A percentile compares a stretch with the other conserved stretches of the same genome.
These are phyloP conservation scores for Philopotamus ludificatus DNA, from an alignment of 1,140 invertebrate genomes.

Conservation along the genomic window DNA sequence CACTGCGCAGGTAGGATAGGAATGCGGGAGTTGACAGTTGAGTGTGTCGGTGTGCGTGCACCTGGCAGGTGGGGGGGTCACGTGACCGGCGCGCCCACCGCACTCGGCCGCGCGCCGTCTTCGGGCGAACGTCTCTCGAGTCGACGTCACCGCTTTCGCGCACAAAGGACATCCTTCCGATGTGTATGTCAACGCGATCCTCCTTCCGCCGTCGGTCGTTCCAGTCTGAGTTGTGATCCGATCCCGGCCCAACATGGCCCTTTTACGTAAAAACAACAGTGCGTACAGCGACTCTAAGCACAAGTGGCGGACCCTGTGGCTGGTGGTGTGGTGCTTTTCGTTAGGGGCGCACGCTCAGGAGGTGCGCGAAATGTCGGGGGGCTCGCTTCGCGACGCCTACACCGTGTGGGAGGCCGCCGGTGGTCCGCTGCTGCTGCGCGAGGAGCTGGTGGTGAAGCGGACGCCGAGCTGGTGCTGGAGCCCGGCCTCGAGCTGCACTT, in stretches of 20 bases:
- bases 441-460: conserved; percentile 77
- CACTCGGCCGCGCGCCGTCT: neutral
- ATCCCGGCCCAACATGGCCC: neutral
- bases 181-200: neutral
- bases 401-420: conserved; percentile 58
- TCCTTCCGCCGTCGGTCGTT: neutral
- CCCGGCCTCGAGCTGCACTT: conserved; percentile 84
- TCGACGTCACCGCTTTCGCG: neutral
- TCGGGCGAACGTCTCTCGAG: neutral
- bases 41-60: conserved; percentile 19
- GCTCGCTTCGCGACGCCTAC: conserved; percentile 58
- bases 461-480: conserved; percentile 76
- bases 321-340: conserved; percentile 28
- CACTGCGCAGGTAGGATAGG: neutral
- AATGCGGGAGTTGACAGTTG: conserved; percentile 7
- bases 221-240: neutral
- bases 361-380: conserved; percentile 63
- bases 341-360: conserved; percentile 41
- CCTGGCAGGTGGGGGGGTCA: conserved; percentile 1
- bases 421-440: conserved; percentile 75
- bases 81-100: conserved; percentile 25
- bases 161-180: neutral
- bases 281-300: conserved; percentile 56
- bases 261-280: conserved; percentile 50
- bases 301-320: conserved; percentile 52